phyloP scores from a whole-genome alignment of 2,888 invertebrate genomes.

The Xanthorhoe designata region DNA sequence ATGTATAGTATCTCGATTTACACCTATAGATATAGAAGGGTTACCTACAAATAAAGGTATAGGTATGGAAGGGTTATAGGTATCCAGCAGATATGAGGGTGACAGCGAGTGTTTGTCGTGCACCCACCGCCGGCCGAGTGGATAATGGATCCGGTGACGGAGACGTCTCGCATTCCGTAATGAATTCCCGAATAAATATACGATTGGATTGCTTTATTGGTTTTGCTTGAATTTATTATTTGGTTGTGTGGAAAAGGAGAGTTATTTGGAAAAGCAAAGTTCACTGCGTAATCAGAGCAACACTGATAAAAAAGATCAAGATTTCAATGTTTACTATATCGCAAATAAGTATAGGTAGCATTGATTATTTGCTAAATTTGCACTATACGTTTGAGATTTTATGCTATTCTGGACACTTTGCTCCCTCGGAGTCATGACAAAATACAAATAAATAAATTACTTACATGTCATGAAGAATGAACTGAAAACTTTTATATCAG shows the following conservation, averaged over 20 bases:
- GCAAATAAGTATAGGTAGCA: no score
- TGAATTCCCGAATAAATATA: conserved; percentile 66
- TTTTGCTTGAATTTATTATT: conserved; percentile 41
- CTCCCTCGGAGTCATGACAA: no score
- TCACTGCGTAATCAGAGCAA: no score
- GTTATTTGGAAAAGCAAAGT: neutral
- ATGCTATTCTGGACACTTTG: no score
- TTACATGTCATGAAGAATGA: no score
- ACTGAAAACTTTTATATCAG: neutral
- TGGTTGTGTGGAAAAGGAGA: conserved; percentile 22
- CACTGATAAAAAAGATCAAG: no score
- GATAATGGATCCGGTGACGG: conserved; percentile 70
- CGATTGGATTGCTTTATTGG: conserved; percentile 54
- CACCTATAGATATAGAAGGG: neutral
- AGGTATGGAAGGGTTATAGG: conserved; percentile 25
- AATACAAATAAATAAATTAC: no score
- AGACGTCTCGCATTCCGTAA: conserved; percentile 58
- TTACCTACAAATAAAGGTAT: conserved; percentile 4
- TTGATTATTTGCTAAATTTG: no score
- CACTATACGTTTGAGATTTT: no score
- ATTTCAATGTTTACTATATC: no score
- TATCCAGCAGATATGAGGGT: conserved; percentile 45
- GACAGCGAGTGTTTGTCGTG: conserved; percentile 73
- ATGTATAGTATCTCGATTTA: conserved; percentile 7
- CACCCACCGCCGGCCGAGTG: conserved; percentile 67